Evolutionary conservation across 2,113 vertebrate genomes (phyloP).

Genomic region (Gopherus evgoodei): DNA sequence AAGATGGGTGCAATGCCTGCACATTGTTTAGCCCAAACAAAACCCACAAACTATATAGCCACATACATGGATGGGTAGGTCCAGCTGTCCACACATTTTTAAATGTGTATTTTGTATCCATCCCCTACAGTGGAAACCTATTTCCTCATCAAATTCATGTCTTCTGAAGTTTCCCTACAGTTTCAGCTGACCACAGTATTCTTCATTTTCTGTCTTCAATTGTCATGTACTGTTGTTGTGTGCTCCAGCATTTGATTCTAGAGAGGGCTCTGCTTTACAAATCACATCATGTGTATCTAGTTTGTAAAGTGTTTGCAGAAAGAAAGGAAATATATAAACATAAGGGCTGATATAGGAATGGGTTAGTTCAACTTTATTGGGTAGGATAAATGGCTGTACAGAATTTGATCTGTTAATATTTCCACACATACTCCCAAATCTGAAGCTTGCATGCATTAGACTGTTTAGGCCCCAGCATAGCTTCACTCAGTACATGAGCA

Average conservation of each 20-base stretch:
- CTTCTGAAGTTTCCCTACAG: not conserved
- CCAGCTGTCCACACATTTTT: not conserved
- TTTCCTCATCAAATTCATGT: not conserved
- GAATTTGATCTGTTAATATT: slow-evolving; percentile 69
- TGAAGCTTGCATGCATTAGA: slow-evolving; percentile 61
- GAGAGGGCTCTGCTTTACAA: not conserved
- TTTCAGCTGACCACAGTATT: not conserved
- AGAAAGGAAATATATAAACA: not conserved
- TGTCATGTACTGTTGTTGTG: fast-evolving
- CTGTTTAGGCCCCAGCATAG: slow-evolving; percentile 69
- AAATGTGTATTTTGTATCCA: not conserved
- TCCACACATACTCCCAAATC: slow-evolving; percentile 29
- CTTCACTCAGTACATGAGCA: slow-evolving; percentile 57
- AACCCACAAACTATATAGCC: not conserved
- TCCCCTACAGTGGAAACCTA: not conserved
- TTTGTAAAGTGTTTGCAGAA: not conserved
- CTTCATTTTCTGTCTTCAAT: not conserved
- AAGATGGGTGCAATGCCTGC: not conserved
- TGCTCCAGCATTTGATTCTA: not conserved
- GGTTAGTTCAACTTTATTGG: slow-evolving; percentile 56
- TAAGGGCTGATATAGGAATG: not conserved
- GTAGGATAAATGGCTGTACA: slow-evolving; percentile 36
- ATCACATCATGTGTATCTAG: not conserved
- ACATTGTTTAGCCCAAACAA: not conserved
- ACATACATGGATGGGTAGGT: not conserved